phyloP scores from a whole-genome alignment of 2,888 invertebrate genomes.

The Megastigmus dorsalis region DNA sequence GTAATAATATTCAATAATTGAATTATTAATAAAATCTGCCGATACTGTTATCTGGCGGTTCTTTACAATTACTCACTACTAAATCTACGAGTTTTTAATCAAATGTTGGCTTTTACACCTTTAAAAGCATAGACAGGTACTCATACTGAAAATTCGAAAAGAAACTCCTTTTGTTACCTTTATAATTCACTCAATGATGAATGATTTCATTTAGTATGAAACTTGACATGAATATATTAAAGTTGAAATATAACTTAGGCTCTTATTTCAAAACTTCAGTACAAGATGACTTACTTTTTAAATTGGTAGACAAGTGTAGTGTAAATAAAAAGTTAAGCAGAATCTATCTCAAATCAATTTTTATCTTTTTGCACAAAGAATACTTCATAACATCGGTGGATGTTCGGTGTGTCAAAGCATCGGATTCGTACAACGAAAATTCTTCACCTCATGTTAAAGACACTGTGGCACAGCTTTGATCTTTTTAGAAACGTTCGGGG shows the following conservation, averaged over 20 bases:
- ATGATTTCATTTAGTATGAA: constrained; percentile 7
- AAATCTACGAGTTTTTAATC: constrained; percentile 42
- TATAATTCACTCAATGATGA: neutral
- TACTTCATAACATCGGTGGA: constrained; percentile 49
- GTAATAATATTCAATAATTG: constrained; percentile 29
- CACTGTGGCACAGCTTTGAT: constrained; percentile 53
- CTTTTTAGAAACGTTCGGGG: constrained; percentile 51
- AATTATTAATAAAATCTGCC: constrained; percentile 46
- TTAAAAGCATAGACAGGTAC: constrained; percentile 29
- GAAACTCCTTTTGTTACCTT: constrained; percentile 8
- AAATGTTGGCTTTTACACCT: constrained; percentile 46
- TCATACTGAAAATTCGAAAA: constrained; percentile 43
- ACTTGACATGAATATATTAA: neutral
- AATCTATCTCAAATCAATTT: constrained; percentile 45
- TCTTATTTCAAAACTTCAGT: constrained; percentile 32
- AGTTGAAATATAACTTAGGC: constrained; percentile 4
- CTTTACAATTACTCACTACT: constrained; percentile 40
- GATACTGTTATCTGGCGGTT: constrained; percentile 30
- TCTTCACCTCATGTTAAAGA: constrained; percentile 49
- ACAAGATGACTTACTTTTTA: constrained; percentile 36
- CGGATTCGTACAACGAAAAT: constrained; percentile 45
- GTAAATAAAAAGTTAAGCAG: constrained; percentile 37
- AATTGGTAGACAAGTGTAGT: constrained; percentile 26
- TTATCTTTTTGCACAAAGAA: constrained; percentile 49
- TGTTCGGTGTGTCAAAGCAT: constrained; percentile 30